Conservation (phyloP, 2,113 vertebrate species). For the Colistium nudipinnis region DNA sequence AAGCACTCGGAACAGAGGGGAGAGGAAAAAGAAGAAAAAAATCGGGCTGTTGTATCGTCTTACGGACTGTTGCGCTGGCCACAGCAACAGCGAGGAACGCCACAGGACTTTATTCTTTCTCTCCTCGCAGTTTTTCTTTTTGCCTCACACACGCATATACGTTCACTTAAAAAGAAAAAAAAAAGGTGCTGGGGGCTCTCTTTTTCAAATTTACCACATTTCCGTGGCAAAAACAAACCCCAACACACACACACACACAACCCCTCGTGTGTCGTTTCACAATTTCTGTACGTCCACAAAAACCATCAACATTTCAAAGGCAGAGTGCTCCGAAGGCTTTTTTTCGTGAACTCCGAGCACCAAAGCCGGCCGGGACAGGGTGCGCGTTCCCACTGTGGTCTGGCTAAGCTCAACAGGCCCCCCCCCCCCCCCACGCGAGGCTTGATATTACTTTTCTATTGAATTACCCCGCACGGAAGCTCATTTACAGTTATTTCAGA, state of each 20-base stretch:
- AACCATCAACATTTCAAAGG: neutral
- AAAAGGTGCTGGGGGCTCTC: no score
- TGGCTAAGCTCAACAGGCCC: conserved; percentile 7
- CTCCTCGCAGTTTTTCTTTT: neutral
- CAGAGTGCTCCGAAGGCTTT: neutral
- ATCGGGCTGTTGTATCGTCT: conserved; percentile 40
- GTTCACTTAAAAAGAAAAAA: no score
- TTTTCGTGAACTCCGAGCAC: neutral
- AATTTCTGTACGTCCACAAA: neutral
- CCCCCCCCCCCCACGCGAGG: neutral
- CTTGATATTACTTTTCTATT: conserved; percentile 8
- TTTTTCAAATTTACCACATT: no score
- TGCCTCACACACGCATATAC: neutral
- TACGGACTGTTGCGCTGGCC: conserved; percentile 11
- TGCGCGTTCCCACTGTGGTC: neutral
- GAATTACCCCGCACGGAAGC: conserved; percentile 24
- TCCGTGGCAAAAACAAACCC: no score
- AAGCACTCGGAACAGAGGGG: conserved; percentile 43
- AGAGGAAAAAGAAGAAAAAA: no score
- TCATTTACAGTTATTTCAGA: conserved; percentile 24
- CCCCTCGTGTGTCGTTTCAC: no score
- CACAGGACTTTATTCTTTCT: neutral
- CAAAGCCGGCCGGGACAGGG: neutral
- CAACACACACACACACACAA: no score
- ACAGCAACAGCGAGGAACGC: neutral